Percentiles rank a stretch among this genome's conserved stretches.
Conservation (phyloP, 2,797 vertebrate species). For the Phrynocephalus vlangalii region DNA sequence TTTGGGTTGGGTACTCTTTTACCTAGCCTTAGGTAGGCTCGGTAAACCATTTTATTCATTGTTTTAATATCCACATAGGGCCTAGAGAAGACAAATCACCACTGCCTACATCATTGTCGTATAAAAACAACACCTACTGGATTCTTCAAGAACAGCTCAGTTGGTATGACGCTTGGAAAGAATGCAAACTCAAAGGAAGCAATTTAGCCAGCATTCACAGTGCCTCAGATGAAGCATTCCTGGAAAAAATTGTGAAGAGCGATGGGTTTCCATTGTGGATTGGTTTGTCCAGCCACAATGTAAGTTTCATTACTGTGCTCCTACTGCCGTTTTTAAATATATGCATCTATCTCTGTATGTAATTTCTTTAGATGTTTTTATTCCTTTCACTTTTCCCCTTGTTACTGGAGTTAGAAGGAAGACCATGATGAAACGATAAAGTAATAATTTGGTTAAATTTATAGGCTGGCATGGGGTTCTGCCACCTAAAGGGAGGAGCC, state of each 20-base stretch:
- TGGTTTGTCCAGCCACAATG: constrained; percentile 91
- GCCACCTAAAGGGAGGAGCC: no score
- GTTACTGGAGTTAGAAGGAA: no score
- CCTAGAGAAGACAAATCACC: constrained; percentile 78
- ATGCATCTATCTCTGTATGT: neutral
- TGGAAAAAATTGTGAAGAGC: constrained; percentile 82
- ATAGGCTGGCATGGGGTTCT: no score
- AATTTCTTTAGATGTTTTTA: accelerated
- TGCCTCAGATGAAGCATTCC: constrained; percentile 75
- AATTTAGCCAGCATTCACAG: constrained; percentile 90
- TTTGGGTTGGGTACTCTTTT: neutral
- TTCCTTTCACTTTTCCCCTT: no score
- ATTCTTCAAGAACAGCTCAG: constrained; percentile 83
- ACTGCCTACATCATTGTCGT: constrained; percentile 69
- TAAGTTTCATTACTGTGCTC: constrained; percentile 73
- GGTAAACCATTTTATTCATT: neutral
- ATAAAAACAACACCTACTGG: constrained; percentile 81
- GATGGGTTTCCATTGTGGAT: constrained; percentile 94
- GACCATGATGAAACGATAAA: no score
- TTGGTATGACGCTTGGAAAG: constrained; percentile 88
- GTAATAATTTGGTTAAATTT: no score
- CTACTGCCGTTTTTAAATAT: accelerated
- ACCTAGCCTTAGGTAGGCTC: neutral
- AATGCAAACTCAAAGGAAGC: constrained; percentile 80
- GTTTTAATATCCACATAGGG: constrained; percentile 51